phyloP scores from a whole-genome alignment of 2,113 vertebrate genomes.

The Brachyistius frenatus region DNA sequence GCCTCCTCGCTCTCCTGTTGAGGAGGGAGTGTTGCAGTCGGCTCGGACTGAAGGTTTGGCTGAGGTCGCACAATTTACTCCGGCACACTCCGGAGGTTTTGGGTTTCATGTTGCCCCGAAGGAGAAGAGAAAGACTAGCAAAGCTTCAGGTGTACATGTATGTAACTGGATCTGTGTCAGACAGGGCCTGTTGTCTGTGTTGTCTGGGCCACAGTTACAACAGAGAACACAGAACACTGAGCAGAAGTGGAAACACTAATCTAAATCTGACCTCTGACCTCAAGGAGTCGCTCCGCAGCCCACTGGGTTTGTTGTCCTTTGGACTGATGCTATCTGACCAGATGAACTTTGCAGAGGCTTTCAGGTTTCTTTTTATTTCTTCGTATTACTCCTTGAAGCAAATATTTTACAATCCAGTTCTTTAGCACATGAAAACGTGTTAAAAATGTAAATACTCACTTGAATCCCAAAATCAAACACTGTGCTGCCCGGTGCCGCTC shows the following conservation, averaged over 20 bases:
- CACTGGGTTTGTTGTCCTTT: slow-evolving; percentile 51
- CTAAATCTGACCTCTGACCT: slow-evolving; percentile 65
- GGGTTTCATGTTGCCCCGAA: slow-evolving; percentile 65
- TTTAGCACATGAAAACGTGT: slow-evolving; percentile 3
- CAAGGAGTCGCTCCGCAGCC: slow-evolving; percentile 42
- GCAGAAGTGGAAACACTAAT: slow-evolving; percentile 71
- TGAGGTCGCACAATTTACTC: slow-evolving; percentile 46
- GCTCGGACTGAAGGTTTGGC: slow-evolving; percentile 14
- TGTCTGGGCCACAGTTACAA: slow-evolving; percentile 59
- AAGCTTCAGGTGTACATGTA: slow-evolving; percentile 69
- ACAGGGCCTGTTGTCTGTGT: slow-evolving; percentile 61
- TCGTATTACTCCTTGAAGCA: background rate
- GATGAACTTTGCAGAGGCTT: slow-evolving; percentile 14
- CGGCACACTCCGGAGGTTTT: slow-evolving; percentile 73
- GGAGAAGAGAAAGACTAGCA: slow-evolving; percentile 63
- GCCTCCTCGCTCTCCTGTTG: background rate
- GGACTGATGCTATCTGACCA: slow-evolving; percentile 62
- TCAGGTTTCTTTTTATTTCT: background rate
- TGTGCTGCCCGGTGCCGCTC: background rate
- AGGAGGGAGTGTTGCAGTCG: background rate
- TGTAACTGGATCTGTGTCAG: slow-evolving; percentile 71
- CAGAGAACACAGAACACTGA: slow-evolving; percentile 60
- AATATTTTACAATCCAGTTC: slow-evolving; percentile 29
- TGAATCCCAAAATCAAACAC: slow-evolving; percentile 10
- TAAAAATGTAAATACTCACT: background rate